A percentile compares a stretch with the other conserved stretches of the same genome.
Evolutionary conservation across 1,140 invertebrate genomes (phyloP).

Genomic region (Leucophenga varia): DNA sequence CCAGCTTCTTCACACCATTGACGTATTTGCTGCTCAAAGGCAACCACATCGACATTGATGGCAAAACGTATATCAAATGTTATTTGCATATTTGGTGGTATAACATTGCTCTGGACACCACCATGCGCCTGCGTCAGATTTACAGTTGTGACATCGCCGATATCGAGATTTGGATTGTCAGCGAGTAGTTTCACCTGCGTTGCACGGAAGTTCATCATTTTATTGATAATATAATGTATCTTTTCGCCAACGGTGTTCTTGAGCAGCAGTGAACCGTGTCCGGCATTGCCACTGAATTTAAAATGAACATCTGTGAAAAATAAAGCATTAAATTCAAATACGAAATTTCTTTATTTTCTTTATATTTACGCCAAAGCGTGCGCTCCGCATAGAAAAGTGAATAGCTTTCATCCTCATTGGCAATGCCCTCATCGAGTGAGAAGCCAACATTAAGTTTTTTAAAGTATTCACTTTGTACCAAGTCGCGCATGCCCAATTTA

Average conservation of each 20-base stretch:
- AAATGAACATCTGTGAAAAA: constrained; percentile 2
- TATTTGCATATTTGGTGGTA: constrained; percentile 75
- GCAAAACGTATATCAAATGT: constrained; percentile 79
- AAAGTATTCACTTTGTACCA: constrained; percentile 77
- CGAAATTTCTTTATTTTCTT: constrained; percentile 5
- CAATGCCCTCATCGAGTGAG: constrained; percentile 83
- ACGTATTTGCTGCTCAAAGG: constrained; percentile 70
- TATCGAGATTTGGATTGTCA: constrained; percentile 61
- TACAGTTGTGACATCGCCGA: constrained; percentile 81
- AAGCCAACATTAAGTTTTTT: constrained; percentile 84
- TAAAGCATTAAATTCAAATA: background rate
- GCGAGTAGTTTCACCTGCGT: constrained; percentile 66
- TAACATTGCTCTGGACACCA: constrained; percentile 84
- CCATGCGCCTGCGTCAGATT: constrained; percentile 84
- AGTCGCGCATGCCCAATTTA: constrained; percentile 75
- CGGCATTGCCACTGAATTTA: constrained; percentile 66
- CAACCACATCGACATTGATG: constrained; percentile 65
- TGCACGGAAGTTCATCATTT: constrained; percentile 71
- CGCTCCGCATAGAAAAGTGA: constrained; percentile 77
- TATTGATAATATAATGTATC: constrained; percentile 71
- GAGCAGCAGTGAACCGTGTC: constrained; percentile 81
- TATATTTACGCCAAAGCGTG: constrained; percentile 63
- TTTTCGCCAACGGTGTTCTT: constrained; percentile 82
- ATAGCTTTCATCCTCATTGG: constrained; percentile 66
- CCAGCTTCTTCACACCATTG: constrained; percentile 84